Evolutionary conservation across 2,888 invertebrate species (phyloP).

Genomic region (Melanchra persicariae): DNA sequence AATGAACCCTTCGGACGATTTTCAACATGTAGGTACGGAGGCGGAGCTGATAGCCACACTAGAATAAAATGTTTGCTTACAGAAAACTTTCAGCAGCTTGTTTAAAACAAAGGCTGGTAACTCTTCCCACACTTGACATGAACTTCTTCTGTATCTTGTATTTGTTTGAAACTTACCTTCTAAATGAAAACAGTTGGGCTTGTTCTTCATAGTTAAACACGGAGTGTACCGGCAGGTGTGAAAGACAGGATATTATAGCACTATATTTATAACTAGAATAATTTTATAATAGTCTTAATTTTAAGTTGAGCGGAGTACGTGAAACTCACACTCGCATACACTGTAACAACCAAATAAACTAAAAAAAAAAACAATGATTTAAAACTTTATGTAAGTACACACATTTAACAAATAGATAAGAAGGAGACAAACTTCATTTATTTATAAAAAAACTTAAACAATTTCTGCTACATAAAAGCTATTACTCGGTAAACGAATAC

Average conservation of each 20-base stretch:
- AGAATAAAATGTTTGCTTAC: background rate
- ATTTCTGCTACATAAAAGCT: too few relatives aligned
- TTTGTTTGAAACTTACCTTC: constrained; percentile 19
- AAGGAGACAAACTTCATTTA: too few relatives aligned
- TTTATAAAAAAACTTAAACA: too few relatives aligned
- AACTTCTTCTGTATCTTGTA: constrained; percentile 8
- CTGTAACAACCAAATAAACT: too few relatives aligned
- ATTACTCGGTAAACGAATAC: too few relatives aligned
- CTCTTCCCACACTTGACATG: background rate
- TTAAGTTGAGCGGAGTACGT: too few relatives aligned
- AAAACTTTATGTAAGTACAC: too few relatives aligned
- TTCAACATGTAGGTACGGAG: background rate
- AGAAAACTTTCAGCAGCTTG: background rate
- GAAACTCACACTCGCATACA: too few relatives aligned
- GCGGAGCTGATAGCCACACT: background rate
- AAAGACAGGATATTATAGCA: background rate
- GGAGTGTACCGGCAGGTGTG: constrained; percentile 16
- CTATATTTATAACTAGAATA: background rate
- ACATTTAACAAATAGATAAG: too few relatives aligned
- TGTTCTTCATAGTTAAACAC: constrained; percentile 18
- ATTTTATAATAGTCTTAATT: too few relatives aligned
- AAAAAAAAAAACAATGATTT: too few relatives aligned
- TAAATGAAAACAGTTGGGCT: constrained; percentile 1
- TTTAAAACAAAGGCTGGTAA: background rate
- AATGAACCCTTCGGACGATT: background rate